Evolutionary conservation across 2,888 invertebrate species (phyloP).

Genomic region (Nipponacmea schrenckii): DNA sequence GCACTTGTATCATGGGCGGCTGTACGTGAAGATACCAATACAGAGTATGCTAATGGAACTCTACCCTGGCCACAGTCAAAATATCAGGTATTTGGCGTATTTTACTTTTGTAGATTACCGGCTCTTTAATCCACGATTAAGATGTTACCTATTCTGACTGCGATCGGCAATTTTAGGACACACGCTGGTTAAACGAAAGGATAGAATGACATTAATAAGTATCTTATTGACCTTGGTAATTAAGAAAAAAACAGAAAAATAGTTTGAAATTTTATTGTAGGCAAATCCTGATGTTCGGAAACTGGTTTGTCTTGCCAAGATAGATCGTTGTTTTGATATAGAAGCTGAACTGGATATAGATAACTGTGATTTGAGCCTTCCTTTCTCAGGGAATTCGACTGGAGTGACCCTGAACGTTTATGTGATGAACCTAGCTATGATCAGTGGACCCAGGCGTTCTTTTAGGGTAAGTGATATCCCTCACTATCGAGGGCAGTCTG

Average conservation of each 20-base stretch:
- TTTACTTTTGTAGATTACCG: too few relatives aligned
- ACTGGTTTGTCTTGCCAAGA: neutral
- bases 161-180: too few relatives aligned
- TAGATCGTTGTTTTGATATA: conserved; percentile 7
- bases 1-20: neutral
- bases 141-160: too few relatives aligned
- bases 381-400: neutral
- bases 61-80: too few relatives aligned
- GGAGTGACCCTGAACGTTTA: neutral
- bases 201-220: too few relatives aligned
- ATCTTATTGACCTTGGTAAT: too few relatives aligned
- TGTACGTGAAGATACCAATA: neutral
- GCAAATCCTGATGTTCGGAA: neutral
- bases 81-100: too few relatives aligned
- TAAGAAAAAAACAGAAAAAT: too few relatives aligned
- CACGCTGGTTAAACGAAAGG: too few relatives aligned
- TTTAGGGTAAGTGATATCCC: too few relatives aligned
- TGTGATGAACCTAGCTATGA: neutral
- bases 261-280: neutral
- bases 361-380: conserved; percentile 4
- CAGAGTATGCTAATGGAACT: neutral
- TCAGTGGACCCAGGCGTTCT: neutral
- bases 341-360: conserved; percentile 8
- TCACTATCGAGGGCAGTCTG: too few relatives aligned
- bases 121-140: too few relatives aligned